Evolutionary conservation across 92 coral and sea anemone genomes (phyloP).

Genomic region (Epizoanthus illoricatus): DNA sequence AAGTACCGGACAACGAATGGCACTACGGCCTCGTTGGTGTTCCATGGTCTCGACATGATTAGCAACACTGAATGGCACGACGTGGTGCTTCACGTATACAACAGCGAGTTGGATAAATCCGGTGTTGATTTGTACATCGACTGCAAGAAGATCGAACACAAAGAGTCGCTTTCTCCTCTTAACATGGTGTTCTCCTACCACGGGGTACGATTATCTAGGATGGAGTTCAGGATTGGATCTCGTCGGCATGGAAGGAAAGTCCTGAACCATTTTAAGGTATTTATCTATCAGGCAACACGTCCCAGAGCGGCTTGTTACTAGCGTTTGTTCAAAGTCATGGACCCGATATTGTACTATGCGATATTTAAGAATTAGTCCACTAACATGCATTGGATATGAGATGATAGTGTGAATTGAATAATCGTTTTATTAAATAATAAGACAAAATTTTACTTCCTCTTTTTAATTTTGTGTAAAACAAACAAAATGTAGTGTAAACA

Average conservation of each 20-base stretch:
- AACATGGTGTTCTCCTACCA: constrained; percentile 76
- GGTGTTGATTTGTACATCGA: constrained; percentile 77
- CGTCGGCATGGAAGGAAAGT: constrained; percentile 48
- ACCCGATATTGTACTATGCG: neutral
- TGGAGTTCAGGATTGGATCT: constrained; percentile 90
- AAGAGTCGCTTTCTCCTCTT: constrained; percentile 62
- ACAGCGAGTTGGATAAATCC: constrained; percentile 63
- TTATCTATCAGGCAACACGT: neutral
- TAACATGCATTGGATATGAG: too few relatives aligned
- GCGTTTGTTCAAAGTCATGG: neutral
- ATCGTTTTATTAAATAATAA: too few relatives aligned
- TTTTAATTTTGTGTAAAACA: too few relatives aligned
- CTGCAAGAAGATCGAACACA: constrained; percentile 65
- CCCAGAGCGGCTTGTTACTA: neutral
- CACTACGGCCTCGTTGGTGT: constrained; percentile 40
- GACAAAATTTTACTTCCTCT: too few relatives aligned
- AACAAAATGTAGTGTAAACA: too few relatives aligned
- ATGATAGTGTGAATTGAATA: too few relatives aligned
- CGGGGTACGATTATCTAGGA: constrained; percentile 66
- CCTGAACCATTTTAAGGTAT: constrained; percentile 67
- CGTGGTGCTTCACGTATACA: constrained; percentile 56
- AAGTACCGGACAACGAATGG: constrained; percentile 69
- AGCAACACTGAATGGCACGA: constrained; percentile 55
- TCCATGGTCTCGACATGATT: constrained; percentile 46
- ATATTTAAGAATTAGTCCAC: too few relatives aligned